Percentiles rank a stretch among this genome's conserved stretches.
Evolutionary conservation across 2,797 vertebrate genomes (phyloP).

Genomic region (Tadarida brasiliensis): DNA sequence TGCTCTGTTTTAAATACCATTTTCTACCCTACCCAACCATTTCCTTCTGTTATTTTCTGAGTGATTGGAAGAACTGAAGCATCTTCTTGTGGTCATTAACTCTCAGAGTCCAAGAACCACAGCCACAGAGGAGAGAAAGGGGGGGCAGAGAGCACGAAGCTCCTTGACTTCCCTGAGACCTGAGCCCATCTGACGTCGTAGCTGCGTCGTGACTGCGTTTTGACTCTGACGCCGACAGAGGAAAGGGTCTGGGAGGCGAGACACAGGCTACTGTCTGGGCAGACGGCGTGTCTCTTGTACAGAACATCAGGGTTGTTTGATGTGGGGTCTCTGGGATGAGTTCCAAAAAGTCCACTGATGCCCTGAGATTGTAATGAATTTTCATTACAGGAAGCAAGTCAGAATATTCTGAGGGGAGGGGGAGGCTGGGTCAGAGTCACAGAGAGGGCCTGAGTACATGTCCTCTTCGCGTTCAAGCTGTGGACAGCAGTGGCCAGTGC

Average conservation of each 20-base stretch:
- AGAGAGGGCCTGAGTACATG: background rate
- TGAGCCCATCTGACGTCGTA: background rate
- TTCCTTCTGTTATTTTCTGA: background rate
- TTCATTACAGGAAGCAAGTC: background rate
- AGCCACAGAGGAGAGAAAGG: background rate
- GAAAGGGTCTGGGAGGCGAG: background rate
- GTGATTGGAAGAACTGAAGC: background rate
- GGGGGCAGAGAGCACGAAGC: too few species aligned
- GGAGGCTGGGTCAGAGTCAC: background rate
- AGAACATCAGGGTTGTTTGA: background rate
- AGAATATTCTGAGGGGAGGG: background rate
- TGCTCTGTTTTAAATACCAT: background rate
- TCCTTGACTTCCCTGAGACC: background rate
- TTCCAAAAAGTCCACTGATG: background rate
- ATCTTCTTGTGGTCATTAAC: background rate
- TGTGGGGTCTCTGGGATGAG: background rate
- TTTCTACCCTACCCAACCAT: background rate
- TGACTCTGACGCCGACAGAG: background rate
- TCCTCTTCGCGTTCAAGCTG: background rate
- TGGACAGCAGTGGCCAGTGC: background rate
- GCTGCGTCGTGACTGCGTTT: fast-evolving
- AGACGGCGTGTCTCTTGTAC: background rate
- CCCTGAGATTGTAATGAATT: background rate
- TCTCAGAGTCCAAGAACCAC: background rate
- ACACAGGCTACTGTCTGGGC: background rate